Evolutionary conservation across 1,140 invertebrate species (phyloP), one percentile per base, ranked within the genome.

Genomic region (Calycopis cecrops): DNA sequence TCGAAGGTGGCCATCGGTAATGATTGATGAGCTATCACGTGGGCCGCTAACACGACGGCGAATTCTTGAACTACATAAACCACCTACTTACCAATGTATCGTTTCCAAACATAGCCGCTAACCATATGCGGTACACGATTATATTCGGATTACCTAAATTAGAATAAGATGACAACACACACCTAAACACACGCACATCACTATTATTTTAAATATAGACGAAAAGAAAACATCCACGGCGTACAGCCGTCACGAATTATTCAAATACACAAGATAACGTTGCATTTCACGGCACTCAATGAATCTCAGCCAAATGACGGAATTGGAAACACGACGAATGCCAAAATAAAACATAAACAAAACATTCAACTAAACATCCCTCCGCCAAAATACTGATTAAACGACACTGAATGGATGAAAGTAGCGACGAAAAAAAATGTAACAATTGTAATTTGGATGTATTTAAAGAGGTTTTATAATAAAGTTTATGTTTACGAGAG

Each of bases 301-400:
- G 68, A 67, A 75, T 60, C 69, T 60, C 77, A 62, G 69, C 72
- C 67, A 71, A 68, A 63, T 67, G 74, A 79, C 72, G 76, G 73
- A 75, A 75, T 78, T 71, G 67, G 70, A 72, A 79, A 62, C 60
- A 73, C 69, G 71, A 73, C 64, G 70, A 79, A 69, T 80, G 73
- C 72, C 82, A 80, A 69, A 69, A 63, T 59, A 70, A 77, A 82
- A 85, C 73, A 71, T 82, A 83, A 81, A 83, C 75, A 85, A 70
- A 61, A 67, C 75, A 28, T 28, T 77, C 78, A 81, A 81, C 69
- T 69, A 44, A 62, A 62, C 61, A 66, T 56, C 58, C 59, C 59
- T 55, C 48, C 50, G 58, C 55, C 58, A 50, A 55, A 60, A 59
- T 48, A 55, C 53, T 37, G 58, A 56, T 42, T 62, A 60, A 51